Percentiles rank a stretch among this genome's conserved stretches.
Evolutionary conservation across 2,888 invertebrate genomes (phyloP).

Genomic region (Stegana nigrithorax): DNA sequence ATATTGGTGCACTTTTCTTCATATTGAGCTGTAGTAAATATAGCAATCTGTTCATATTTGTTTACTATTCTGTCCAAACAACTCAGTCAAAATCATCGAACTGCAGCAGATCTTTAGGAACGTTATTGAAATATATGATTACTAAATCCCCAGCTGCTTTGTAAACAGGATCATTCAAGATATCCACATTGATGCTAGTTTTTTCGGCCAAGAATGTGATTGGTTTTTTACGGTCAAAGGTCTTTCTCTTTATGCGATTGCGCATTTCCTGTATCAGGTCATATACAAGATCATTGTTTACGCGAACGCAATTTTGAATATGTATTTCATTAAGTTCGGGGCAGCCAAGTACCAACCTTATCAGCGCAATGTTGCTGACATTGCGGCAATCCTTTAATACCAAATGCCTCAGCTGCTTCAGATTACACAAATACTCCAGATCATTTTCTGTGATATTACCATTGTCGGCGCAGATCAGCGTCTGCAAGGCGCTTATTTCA

Average conservation of each 20-base stretch:
- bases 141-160: neutral
- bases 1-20: too few relatives aligned
- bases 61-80: too few relatives aligned
- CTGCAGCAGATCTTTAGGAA: neutral
- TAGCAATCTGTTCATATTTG: too few relatives aligned
- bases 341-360: constrained; percentile 33
- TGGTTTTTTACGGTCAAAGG: constrained; percentile 30
- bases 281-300: constrained; percentile 22
- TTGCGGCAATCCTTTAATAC: constrained; percentile 1
- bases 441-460: neutral
- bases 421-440: constrained; percentile 16
- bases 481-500: constrained; percentile 22
- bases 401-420: constrained; percentile 31
- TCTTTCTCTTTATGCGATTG: constrained; percentile 17
- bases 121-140: neutral
- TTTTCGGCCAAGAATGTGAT: constrained; percentile 21
- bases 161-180: neutral
- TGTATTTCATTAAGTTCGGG: constrained; percentile 26
- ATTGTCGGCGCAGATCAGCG: constrained; percentile 18
- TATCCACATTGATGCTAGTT: neutral
- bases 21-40: too few relatives aligned
- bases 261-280: constrained; percentile 32
- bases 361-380: constrained; percentile 16
- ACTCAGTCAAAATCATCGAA: too few relatives aligned
- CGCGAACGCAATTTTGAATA: constrained; percentile 2